Evolutionary conservation across 2,113 vertebrate species (phyloP), one percentile per base, ranked within the genome.

Genomic region (Trinectes maculatus): DNA sequence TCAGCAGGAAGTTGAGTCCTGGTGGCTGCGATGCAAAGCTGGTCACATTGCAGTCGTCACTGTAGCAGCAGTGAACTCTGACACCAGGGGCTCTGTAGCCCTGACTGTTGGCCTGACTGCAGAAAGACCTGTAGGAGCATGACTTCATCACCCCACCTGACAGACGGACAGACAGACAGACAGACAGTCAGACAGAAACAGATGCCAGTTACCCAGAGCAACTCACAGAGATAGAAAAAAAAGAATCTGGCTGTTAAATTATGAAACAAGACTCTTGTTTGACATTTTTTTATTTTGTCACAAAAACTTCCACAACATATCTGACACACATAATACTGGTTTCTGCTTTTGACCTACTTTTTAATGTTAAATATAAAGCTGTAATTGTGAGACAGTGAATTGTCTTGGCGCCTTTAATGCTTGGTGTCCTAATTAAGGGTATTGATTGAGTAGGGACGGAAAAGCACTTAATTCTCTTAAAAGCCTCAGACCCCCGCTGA

Each of bases 141-240:
- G 95, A 95, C 90, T 97, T 97, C 92, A 95, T 95, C 47, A 97
- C 89, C 0, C 95, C 95, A 83, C 91, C 95, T 97, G 71, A 71
- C 66, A 81, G 56, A 63, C 3, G 55, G 22, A 75, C 37, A 72
- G 12, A 75, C n/a, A n/a, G n/a, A n/a, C n/a, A n/a, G n/a, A n/a
- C n/a, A n/a, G n/a, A n/a, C n/a, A n/a, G n/a, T n/a, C n/a, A 57
- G 22, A 75, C 37, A 72, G 12, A 75, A 52, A 75, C 1, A 62
- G 8, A 46, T 21, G 24, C 58, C 39, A 61, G 57, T 24, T 1
- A 22, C 13, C 47, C 6, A 0, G 12, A 21, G n/a, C 8, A 59
- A 54, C n/a, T 10, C 26, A 26, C 33, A 24, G n/a, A 33, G 29
- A n/a, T 11, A 26, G 12, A 3, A 58, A n/a, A n/a, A n/a, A n/a